Evolutionary conservation across 2,113 vertebrate genomes (phyloP), one percentile per base, ranked within the genome.

Genomic region (Etheostoma spectabile): DNA sequence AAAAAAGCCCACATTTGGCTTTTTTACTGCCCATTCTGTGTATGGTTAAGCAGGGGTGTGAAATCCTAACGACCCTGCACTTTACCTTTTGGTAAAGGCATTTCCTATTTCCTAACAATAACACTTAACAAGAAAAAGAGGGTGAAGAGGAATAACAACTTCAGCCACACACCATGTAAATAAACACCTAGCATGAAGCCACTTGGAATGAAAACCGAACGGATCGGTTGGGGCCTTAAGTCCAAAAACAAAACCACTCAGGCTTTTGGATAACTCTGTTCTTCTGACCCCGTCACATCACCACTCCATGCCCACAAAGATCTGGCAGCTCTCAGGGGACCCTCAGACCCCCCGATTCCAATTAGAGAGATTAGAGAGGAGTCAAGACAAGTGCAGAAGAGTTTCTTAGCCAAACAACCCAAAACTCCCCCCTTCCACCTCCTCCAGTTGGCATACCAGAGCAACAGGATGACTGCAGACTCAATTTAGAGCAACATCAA

Each of bases 291-390:
- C 13, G 70, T 84, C 91, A 86, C 72, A 74, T 88, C 86, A 79
- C 72, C 68, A 48, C 52, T 48, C 33, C 19, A n/a, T 87, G 74
- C 78, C 84, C 79, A 84, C 88, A 85, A 76, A 84, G 86, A 85
- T 89, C 48, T 75, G 91, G 78, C 91, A 91, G 83, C 86, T 89
- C 82, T 77, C 70, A 22, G 79, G 74, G 80, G 80, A 62, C 64
- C 83, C 74, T 66, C 63, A 53, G 15, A 74, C 77, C 80, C 79
- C 62, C 75, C 35, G 3, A 78, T 70, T 82, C 86, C 86, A 89
- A 92, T 91, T 89, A 91, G 80, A 87, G 77, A 88, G 82, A 91
- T 91, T 91, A 91, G 81, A 89, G 81, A 84, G 74, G 69, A 91
- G 82, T 92, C 90, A 86, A 91, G 86, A 87, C 84, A 74, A 87